Base-by-base conservation (phyloP, 2,888 invertebrate genomes). In the Miltochrista miniata region DNA sequence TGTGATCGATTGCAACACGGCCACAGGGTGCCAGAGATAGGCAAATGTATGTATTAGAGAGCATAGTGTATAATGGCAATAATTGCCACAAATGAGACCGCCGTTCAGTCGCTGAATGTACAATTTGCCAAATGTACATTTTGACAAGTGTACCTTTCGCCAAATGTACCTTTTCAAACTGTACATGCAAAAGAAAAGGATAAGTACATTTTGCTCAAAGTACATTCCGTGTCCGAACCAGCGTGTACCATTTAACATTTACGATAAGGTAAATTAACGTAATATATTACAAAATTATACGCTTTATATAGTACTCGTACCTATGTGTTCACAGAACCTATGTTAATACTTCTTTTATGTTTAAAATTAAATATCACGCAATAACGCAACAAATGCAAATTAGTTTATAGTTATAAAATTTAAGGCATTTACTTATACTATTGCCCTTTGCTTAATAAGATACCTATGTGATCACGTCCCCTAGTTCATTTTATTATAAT, bases 311-410 rank as follows among this genome's bases (percentile, higher is more conserved):
- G 38, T 48, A 24, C 18, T 24, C 18, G 18, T 24, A n/a, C n/a
- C n/a, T n/a, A 53, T 65, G 66, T 65, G 58, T 61, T 61, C 59
- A 64, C 55, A 45, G 51, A 59, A 54, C 37, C 44, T 51, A 52
- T 39, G 45, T 58, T 50, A 15, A 39, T 46, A 55, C 36, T 13
- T 48, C 43, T 34, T 43, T 14, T 37, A 33, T 44, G 47, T 54
- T 44, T 41, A 24, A 42, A 36, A 8, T 36, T 4, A 41, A 43
- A 50, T 52, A 14, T 47, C 13, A 40, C 30, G 41, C 40, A 49
- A 18, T 34, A 44, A 46, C 44, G 24, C 9, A n/a, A n/a, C n/a
- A n/a, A 11, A 42, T 31, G 18, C 18, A 4, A 24, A 2, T 24
- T 24, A 2, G 18, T 24, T 4, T 24, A 24, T 24, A 24, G 3